Conservation (phyloP, 2,113 vertebrate genomes). For the Opisthocomus hoazin region DNA sequence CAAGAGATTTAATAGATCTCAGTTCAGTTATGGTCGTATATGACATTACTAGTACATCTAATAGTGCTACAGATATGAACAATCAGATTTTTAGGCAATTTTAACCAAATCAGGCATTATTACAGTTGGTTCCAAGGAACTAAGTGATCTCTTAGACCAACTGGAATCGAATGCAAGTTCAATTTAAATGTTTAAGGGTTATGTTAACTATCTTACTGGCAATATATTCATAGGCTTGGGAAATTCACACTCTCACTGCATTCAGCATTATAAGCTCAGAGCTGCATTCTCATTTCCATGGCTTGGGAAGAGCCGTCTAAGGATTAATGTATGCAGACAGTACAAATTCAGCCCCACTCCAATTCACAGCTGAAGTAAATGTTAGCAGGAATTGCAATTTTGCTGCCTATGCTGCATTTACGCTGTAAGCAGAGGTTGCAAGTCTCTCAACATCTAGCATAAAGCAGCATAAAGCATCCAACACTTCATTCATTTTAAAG, state of each 20-base stretch:
- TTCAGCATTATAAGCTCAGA: neutral
- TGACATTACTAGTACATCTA: neutral
- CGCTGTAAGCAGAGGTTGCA: neutral
- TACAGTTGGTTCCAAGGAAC: neutral
- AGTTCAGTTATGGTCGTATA: neutral
- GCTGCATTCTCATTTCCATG: neutral
- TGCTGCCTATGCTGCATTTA: neutral
- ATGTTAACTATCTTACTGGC: neutral
- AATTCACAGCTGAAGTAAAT: neutral
- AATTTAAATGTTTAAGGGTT: neutral
- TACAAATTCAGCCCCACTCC: neutral
- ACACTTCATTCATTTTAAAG: neutral
- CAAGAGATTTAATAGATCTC: neutral
- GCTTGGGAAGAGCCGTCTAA: neutral
- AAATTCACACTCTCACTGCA: neutral
- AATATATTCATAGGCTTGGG: neutral
- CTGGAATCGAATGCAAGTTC: neutral
- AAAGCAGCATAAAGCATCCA: neutral
- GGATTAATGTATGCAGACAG: neutral
- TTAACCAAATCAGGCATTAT: neutral
- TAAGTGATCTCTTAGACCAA: neutral
- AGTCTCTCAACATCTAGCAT: neutral
- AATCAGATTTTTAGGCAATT: neutral
- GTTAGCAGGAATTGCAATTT: neutral
- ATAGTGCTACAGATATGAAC: neutral